Evolutionary conservation across 2,888 invertebrate genomes (phyloP), one percentile per base, ranked within the genome.

Genomic region (Hirtodrosophila alboralis): DNA sequence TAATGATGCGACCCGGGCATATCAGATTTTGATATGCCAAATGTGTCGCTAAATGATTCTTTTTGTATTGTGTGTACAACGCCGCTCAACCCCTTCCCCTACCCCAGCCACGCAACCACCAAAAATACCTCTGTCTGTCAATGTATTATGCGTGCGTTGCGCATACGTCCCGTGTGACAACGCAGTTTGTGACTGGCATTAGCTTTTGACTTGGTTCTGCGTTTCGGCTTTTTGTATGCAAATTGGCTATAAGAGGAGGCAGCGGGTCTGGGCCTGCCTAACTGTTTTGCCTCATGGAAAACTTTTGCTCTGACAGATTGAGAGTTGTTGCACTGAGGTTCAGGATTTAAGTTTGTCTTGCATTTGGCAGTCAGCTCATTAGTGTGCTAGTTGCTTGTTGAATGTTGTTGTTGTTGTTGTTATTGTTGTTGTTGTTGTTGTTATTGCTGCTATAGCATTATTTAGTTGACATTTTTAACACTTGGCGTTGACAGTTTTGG

Each of bases 1-100:
- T 41, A 37, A 48, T 37, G 48, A 48, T 37, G 41, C 23, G 34
- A 16, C 41, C 28, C 34, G 41, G 10, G 28, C 38, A 52, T 31
- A 57, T 28, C 62, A 56, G 51, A 64, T 80, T 75, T 81, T 85
- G 71, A 74, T 76, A 81, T 81, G 84, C 80, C 73, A 76, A 81
- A 85, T 73, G 84, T 74, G 80, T 85, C 76, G 84, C 80, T 74
- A 70, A 85, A 81, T 85, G 67, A 67, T 73, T 67, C 67, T 70
- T 62, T 68, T 59, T 69, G 34, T n/a, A n/a, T 54, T 43, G 34
- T 33, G 7, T 26, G 26, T 12, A 10, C 12, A 2, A 12, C 31
- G 34, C 14, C 27, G 2, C 31, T 14, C 16, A 3, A 18, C 12
- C 4, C n/a, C 18, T 10, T 6, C 12, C 9, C 3, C n/a, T 3